Evolutionary conservation across 1,140 invertebrate species (phyloP).

Genomic region (Drosophila fuyamai): DNA sequence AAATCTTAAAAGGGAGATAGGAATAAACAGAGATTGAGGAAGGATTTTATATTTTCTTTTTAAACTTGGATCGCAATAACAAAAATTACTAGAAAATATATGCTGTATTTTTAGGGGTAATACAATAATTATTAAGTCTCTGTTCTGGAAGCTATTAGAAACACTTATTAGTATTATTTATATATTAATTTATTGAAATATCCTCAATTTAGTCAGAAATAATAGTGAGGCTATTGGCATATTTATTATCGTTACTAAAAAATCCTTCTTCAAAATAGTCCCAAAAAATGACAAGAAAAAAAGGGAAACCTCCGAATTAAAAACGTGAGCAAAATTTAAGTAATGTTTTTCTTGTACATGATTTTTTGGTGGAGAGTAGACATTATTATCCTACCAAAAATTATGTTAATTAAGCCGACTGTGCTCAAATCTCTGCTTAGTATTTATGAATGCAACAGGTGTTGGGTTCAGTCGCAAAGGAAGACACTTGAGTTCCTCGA

Average conservation of each 20-base stretch:
- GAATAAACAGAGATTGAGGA: no score
- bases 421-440: constrained; percentile 16
- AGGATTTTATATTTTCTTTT: no score
- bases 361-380: constrained; percentile 1
- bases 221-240: no score
- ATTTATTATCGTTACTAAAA: neutral
- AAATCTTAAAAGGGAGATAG: constrained; percentile 1
- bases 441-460: constrained; percentile 79
- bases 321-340: constrained; percentile 67
- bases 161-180: no score
- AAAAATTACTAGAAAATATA: no score
- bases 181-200: no score
- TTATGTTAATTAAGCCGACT: constrained; percentile 62
- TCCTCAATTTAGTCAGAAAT: no score
- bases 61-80: neutral
- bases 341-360: constrained; percentile 2
- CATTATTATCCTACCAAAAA: constrained; percentile 63
- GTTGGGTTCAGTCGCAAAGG: constrained; percentile 35
- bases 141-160: no score
- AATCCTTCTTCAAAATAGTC: constrained; percentile 46
- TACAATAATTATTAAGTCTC: no score
- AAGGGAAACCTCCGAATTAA: constrained; percentile 42
- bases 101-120: no score
- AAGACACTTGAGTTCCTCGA: constrained; percentile 38
- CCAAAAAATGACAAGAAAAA: neutral